A percentile compares a stretch with the other conserved stretches of the same genome.
Evolutionary conservation across 2,888 invertebrate genomes (phyloP).

Genomic region (Macrostomum cliftonense): DNA sequence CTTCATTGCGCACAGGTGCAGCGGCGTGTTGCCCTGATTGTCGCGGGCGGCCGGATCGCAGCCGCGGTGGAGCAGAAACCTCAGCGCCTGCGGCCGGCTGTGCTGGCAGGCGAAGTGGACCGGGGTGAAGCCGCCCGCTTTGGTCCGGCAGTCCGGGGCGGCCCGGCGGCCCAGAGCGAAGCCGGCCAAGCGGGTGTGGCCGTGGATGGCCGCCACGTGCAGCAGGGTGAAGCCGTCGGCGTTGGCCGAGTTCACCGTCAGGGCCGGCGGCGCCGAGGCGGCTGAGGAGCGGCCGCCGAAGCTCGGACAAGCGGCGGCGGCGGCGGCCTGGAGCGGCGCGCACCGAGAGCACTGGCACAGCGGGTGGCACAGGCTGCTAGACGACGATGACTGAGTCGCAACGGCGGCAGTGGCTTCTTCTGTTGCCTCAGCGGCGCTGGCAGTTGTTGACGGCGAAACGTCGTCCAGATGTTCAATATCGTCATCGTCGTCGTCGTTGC

Average conservation of each 20-base stretch:
- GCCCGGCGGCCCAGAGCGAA: constrained; percentile 23
- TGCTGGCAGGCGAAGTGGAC: constrained; percentile 27
- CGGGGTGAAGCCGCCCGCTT: constrained; percentile 19
- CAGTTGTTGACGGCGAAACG: constrained; percentile 21
- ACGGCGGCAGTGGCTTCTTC: constrained; percentile 9
- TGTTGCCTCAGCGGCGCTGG: constrained; percentile 16
- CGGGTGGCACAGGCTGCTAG: constrained; percentile 26
- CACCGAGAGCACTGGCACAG: constrained; percentile 34
- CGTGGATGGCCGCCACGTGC: constrained; percentile 23
- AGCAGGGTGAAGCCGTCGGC: constrained; percentile 24
- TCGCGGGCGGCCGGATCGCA: constrained; percentile 19
- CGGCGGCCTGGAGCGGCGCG: constrained; percentile 21
- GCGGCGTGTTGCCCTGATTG: constrained; percentile 24
- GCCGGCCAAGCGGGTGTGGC: constrained; percentile 19
- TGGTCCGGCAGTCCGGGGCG: constrained; percentile 19
- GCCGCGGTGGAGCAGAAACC: constrained; percentile 21
- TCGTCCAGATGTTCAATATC: constrained; percentile 19
- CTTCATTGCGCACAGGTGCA: constrained; percentile 23
- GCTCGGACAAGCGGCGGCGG: too few relatives aligned
- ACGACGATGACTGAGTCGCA: neutral
- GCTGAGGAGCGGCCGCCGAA: too few relatives aligned
- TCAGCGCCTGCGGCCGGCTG: neutral
- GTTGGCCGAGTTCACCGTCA: constrained; percentile 19
- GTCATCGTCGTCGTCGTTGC: constrained; percentile 14
- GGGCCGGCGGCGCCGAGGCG: too few relatives aligned